phyloP scores from a whole-genome alignment of 2,888 invertebrate species.

The Eristalis pertinax region DNA sequence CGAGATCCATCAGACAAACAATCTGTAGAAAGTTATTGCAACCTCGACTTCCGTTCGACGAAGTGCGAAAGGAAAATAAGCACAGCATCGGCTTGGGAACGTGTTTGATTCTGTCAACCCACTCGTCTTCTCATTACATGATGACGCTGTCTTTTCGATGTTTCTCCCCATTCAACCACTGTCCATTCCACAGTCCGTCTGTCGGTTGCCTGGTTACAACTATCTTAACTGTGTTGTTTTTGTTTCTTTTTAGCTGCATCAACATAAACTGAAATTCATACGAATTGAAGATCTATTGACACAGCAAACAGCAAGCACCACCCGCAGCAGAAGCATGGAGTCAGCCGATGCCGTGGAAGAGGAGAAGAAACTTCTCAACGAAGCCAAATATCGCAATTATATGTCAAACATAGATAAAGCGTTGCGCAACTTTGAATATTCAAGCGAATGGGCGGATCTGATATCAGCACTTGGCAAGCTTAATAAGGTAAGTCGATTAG shows the following conservation, averaged over 20 bases:
- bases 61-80: neutral
- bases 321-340: slow-evolving; percentile 76
- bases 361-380: slow-evolving; percentile 90
- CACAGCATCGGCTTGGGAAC: neutral
- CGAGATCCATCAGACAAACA: neutral
- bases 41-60: neutral
- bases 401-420: slow-evolving; percentile 93
- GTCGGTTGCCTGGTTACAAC: neutral
- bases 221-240: neutral
- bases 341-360: slow-evolving; percentile 82
- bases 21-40: neutral
- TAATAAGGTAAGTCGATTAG: slow-evolving; percentile 86
- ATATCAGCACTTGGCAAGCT: slow-evolving; percentile 94
- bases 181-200: neutral
- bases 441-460: slow-evolving; percentile 97
- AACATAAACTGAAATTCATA: slow-evolving; percentile 47
- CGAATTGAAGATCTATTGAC: slow-evolving; percentile 46
- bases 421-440: slow-evolving; percentile 93
- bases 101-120: neutral
- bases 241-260: slow-evolving; percentile 47
- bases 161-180: neutral
- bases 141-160: neutral
- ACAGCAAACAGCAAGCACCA: slow-evolving; percentile 12
- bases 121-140: neutral
- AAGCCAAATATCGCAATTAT: slow-evolving; percentile 91